Evolutionary conservation across 2,888 invertebrate species (phyloP), one percentile per base, ranked within the genome.

Genomic region (Cryptocephalus primarius): DNA sequence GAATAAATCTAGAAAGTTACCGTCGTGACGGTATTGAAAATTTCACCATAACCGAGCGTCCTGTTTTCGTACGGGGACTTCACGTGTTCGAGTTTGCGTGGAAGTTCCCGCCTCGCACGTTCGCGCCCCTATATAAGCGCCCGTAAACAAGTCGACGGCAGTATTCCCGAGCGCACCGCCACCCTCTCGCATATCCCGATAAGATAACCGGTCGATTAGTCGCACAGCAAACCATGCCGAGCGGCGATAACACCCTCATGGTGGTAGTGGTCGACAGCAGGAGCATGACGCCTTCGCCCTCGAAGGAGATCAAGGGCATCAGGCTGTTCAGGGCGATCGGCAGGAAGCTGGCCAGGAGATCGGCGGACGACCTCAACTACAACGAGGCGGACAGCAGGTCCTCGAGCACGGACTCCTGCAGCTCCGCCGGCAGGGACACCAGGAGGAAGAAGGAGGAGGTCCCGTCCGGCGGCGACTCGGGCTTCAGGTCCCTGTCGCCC

Each of bases 301-400:
- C 76, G 4, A 69, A 72, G 50, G 76, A 77, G 55, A 61, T 68
- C 12, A 77, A 79, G 9, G 82, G 82, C 43, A 72, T 80, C 49
- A 73, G 82, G 42, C 72, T 85, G 56, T 77, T 85, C 60, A 77
- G 81, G 53, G 80, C 80, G 32, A 75, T 85, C 52, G 79, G 79
- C 64, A 73, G 77, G 47, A 77, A 79, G 52, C 73, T 85, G 42
- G 75, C 80, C 1, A 72, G 79, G 44, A 71, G 75, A 40, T 71
- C 76, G 47, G 66, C 65, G 9, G 72, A 71, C 45, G 73, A 75
- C 60, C 61, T 73, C 49, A 66, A 69, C 56, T 68, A 66, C 57
- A 67, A 66, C 45, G 72, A 68, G 51, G 67, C 70, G 42, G 70
- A 74, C 46, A 65, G 73, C 44, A 65, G 72, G 44, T 74, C 72